Conservation (phyloP, 2,888 invertebrate species). For the Heliconius cydno region DNA sequence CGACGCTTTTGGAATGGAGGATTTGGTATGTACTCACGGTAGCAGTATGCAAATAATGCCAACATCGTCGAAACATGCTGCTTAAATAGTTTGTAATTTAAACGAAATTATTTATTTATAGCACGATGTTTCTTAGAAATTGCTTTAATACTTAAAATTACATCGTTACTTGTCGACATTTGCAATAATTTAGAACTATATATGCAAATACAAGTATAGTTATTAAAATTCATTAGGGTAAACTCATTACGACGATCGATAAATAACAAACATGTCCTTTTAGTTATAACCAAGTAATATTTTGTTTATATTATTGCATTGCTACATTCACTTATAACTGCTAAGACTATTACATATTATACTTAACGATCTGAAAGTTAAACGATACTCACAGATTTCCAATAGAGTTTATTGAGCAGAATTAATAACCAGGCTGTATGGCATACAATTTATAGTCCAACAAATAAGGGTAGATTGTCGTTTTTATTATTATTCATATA, state of each 20-base stretch:
- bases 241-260: not conserved
- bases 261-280: not conserved
- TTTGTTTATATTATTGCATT: not conserved
- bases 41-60: slow-evolving; percentile 70
- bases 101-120: slow-evolving; percentile 8
- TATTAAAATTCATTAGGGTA: not conserved
- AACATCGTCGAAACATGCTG: slow-evolving; percentile 28
- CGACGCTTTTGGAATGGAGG: slow-evolving; percentile 61
- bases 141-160: not conserved
- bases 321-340: slow-evolving; percentile 40
- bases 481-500: slow-evolving; percentile 76
- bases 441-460: slow-evolving; percentile 70
- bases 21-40: slow-evolving; percentile 12
- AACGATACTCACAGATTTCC: slow-evolving; percentile 47
- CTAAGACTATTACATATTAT: slow-evolving; percentile 45
- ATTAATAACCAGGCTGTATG: slow-evolving; percentile 74
- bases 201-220: not conserved
- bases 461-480: slow-evolving; percentile 75
- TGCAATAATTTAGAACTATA: not conserved
- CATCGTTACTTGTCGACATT: not conserved
- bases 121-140: not conserved
- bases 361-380: slow-evolving; percentile 35
- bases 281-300: not conserved
- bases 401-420: slow-evolving; percentile 76
- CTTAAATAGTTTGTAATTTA: not conserved